Evolutionary conservation across 2,797 vertebrate species (phyloP).

Genomic region (Hyperoplus immaculatus): DNA sequence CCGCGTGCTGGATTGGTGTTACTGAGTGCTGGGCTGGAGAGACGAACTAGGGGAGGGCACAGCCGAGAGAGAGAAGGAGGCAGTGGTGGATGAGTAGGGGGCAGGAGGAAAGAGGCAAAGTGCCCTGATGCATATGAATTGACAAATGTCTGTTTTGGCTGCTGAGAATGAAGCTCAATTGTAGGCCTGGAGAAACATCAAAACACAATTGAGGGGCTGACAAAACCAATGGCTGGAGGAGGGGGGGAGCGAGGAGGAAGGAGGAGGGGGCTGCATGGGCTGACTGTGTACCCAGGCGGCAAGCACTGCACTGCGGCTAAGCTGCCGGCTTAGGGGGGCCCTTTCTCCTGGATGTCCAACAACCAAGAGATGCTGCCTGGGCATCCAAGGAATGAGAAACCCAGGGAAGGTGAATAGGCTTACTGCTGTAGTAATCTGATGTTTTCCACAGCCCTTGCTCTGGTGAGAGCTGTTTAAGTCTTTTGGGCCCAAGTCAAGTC

Average conservation of each 20-base stretch:
- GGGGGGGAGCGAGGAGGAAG: conserved; percentile 51
- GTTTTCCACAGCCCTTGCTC: not conserved
- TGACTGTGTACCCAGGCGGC: conserved; percentile 53
- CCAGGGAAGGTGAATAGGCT: not conserved
- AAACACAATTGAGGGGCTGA: conserved; percentile 93
- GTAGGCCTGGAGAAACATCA: conserved; percentile 91
- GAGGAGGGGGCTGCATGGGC: conserved; percentile 2
- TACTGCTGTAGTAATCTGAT: not conserved
- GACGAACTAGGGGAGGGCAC: conserved; percentile 64
- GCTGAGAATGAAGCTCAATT: conserved; percentile 89
- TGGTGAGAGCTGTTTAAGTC: not conserved
- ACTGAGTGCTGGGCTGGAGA: conserved; percentile 67
- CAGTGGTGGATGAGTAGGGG: conserved; percentile 38
- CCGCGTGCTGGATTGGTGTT: conserved; percentile 71
- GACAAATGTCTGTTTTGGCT: conserved; percentile 97
- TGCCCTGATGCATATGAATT: conserved; percentile 87
- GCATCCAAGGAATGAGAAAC: not conserved
- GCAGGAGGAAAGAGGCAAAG: conserved; percentile 41
- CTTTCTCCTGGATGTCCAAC: conserved; percentile 21
- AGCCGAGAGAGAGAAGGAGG: conserved; percentile 51
- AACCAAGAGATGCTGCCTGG: not conserved
- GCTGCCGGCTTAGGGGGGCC: conserved; percentile 44
- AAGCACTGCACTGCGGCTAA: conserved; percentile 53
- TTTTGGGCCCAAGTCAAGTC: not conserved
- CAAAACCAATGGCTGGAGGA: conserved; percentile 78